Base-by-base conservation (phyloP, 2,888 invertebrate genomes). In the Drosophila anomalata region DNA sequence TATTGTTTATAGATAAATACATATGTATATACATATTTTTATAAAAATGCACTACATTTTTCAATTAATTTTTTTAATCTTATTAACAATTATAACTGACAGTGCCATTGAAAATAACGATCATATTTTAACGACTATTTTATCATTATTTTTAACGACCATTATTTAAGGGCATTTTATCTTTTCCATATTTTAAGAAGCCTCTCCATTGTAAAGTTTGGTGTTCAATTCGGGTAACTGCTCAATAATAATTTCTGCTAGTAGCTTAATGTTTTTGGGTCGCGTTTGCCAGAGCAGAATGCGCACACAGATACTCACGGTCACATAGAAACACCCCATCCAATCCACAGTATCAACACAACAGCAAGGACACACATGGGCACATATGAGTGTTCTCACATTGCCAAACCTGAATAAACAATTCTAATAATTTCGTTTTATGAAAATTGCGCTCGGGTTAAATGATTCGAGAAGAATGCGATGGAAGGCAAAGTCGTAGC, bases 351-450 rank as follows among this genome's bases (percentile, higher is more conserved):
- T 12, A 48, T 14, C 29, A 20, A 26, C 4, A 20, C 14, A 22
- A 20, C 5, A 26, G 8, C 14, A 22, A 9, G 20, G 24, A 41
- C 42, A 50, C 31, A 56, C 17, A 41, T n/a, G 46, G 41, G 29
- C 14, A 47, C 52, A 53, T 59, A 56, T 52, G 47, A 41, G 20
- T 42, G 41, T 17, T 65, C 58, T 46, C 60, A 55, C 29, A 53
- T 31, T 22, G 54, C 22, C 50, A 48, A 33, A 31, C 50, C 69
- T 71, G 79, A 77, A 78, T 85, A 86, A 87, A 84, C 89, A 86
- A 85, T 90, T 90, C 90, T 89, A 86, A 90, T 89, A 89, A 90
- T 89, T 85, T 90, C 90, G 78, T 89, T 89, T 90, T 89, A 88
- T 89, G 88, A 78, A 87, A 90, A 89, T 89, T 78, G 81, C 79